Base-by-base conservation (phyloP, 1,140 invertebrate genomes). In the Cotesia vestalis region DNA sequence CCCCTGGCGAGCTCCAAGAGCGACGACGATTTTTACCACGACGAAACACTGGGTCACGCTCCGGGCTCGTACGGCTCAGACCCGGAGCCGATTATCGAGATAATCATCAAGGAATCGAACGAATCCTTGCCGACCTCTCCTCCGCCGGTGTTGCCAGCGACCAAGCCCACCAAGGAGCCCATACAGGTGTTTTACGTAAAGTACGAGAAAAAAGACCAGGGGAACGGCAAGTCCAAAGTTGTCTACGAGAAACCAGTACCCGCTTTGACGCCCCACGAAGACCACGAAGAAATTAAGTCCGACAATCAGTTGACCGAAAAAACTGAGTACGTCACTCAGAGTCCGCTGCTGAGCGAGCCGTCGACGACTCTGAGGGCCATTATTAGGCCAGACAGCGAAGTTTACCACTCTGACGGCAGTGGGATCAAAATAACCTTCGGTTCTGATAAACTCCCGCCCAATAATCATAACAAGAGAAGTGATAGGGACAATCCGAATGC, bases 111-210 rank as follows among this genome's bases (percentile, higher is more conserved):
- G 79, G 94, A 96, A 84, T 94, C 94, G 0, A 95, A 96, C 80
- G 92, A 94, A 76, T 90, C 92, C 0, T 80, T 95, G 3, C 92
- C 94, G 0, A 88, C 91, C 3, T 90, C 91, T 0, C 87, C 89
- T 4, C 81, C 88, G 4, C 85, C 88, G 4, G 85, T 88, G 1
- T 81, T 88, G 36, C 85, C 89, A 0, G 82, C 84, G 67, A 89
- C 86, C 62, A 88, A 87, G 66, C 91, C 91, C 75, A 91, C 91
- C 73, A 94, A 94, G 80, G 93, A 94, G 80, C 93, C 94, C 11
- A 93, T 96, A 60, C 94, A 96, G 78, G 94, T 96, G 3, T 96
- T 95, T 81, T 96, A 96, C 78, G 94, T 96, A 0, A 95, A 95
- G 81, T 96, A 96, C 79, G 93, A 94, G 75, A 94, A 95, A 81